Percentiles rank a stretch among this genome's conserved stretches.
phyloP scores from a whole-genome alignment of 2,113 vertebrate species.

The Carlito syrichta region DNA sequence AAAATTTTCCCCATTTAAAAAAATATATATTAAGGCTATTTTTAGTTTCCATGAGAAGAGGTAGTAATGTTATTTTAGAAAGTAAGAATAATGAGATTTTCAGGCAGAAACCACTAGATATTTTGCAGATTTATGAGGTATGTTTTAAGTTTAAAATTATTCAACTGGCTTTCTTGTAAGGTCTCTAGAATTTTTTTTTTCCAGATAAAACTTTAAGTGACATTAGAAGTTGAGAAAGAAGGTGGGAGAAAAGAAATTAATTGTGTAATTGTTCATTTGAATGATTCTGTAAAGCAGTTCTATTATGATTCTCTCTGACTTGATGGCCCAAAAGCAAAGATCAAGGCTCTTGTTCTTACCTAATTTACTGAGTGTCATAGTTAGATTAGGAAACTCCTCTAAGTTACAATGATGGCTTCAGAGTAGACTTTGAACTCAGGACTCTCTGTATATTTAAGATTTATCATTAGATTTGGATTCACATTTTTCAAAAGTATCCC shows the following conservation, averaged over 20 bases:
- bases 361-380: background rate
- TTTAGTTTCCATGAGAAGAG: background rate
- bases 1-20: background rate
- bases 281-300: background rate
- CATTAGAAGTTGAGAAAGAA: background rate
- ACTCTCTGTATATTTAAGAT: background rate
- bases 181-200: background rate
- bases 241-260: background rate
- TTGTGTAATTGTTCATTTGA: fast-evolving
- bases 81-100: background rate
- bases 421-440: background rate
- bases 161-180: background rate
- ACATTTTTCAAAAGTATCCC: no score
- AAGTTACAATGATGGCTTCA: background rate
- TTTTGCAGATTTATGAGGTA: background rate
- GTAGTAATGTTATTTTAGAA: background rate
- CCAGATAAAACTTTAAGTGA: background rate
- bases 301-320: fast-evolving
- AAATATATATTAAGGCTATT: background rate
- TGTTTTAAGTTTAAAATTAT: background rate
- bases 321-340: background rate
- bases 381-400: background rate
- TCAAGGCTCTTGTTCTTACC: fast-evolving
- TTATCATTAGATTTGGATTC: background rate
- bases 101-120: background rate